Base-by-base conservation (phyloP, 2,888 invertebrate genomes). In the Drosophila pseudotakahashii region DNA sequence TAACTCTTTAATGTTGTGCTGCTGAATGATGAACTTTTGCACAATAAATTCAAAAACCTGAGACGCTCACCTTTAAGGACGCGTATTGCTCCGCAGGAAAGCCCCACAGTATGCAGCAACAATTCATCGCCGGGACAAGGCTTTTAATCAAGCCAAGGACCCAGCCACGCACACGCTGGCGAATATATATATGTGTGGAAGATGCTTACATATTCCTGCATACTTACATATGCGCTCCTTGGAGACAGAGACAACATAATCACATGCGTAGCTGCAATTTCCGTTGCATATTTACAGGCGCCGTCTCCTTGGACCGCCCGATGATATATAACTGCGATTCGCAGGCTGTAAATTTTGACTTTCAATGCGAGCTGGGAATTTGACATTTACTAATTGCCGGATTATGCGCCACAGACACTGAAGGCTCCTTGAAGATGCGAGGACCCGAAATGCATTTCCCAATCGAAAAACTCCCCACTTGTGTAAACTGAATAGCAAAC, bases 341-440 rank as follows among this genome's bases (percentile, higher is more conserved):
- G 74, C 70, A 41, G 60, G 84, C 79, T 67, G 88, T 85, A 88
- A 89, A 89, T 89, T 88, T 58, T 7, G 66, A 73, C 75, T 75
- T 75, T 73, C 88, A 81, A 86, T 84, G 84, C 78, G 58, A 39
- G 60, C 42, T 13, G 50, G 36, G 75, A 82, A 73, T 88, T 89
- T 88, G 89, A 76, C 83, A 82, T 88, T 88, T 86, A 88, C 89
- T 85, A 85, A 85, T 88, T 88, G 84, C 83, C 58, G 67, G 68
- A 79, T 76, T 61, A 76, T 72, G 70, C 64, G 26, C 19, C 42
- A 44, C 57, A 59, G 52, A 48, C 36, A 7, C 45, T 44, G 39
- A 16, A 45, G 45, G 13, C 61, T 19, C 19, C 57, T 26, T 34
- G 37, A 45, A n/a, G 37, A 69, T n/a, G 19, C 11, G 9, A 1